Evolutionary conservation across 2,113 vertebrate genomes (phyloP).

Genomic region (Nibea coibor): DNA sequence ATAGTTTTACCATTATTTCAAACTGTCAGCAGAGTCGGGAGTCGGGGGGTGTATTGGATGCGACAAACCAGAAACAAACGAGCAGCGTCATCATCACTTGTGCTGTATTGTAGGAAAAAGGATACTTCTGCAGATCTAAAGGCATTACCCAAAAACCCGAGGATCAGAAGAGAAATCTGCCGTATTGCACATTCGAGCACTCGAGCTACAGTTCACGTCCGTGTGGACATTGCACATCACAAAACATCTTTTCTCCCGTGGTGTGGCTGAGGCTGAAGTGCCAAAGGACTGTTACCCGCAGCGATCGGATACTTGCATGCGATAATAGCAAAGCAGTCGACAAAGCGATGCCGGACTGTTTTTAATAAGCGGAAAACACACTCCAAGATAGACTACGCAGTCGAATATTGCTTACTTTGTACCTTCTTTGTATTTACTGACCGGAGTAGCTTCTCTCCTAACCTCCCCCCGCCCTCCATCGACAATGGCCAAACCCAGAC

Average conservation of each 20-base stretch:
- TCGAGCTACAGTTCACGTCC: constrained; percentile 36
- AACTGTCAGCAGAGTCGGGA: constrained; percentile 29
- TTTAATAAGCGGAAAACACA: constrained; percentile 78
- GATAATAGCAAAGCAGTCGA: constrained; percentile 35
- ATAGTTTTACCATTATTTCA: constrained; percentile 14
- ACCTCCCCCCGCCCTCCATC: background rate
- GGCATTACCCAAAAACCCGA: constrained; percentile 48
- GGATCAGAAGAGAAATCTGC: constrained; percentile 39
- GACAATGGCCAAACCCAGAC: constrained; percentile 47
- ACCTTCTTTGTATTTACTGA: constrained; percentile 60
- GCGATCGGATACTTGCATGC: constrained; percentile 53
- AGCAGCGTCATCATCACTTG: constrained; percentile 23
- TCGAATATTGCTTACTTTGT: constrained; percentile 65
- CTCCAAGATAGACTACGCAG: constrained; percentile 66
- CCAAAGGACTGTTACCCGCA: constrained; percentile 27
- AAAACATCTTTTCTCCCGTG: constrained; percentile 10
- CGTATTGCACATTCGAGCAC: constrained; percentile 50
- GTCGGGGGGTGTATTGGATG: background rate
- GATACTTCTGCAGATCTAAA: constrained; percentile 25
- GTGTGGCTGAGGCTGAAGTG: constrained; percentile 8
- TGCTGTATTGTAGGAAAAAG: constrained; percentile 22
- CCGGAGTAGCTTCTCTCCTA: constrained; percentile 72
- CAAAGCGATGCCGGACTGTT: constrained; percentile 43
- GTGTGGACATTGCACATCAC: constrained; percentile 48
- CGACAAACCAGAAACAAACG: constrained; percentile 41